These are phyloP conservation scores for Phortica variegata DNA, from an alignment of 1,140 invertebrate genomes.

Conservation along the genomic window DNA sequence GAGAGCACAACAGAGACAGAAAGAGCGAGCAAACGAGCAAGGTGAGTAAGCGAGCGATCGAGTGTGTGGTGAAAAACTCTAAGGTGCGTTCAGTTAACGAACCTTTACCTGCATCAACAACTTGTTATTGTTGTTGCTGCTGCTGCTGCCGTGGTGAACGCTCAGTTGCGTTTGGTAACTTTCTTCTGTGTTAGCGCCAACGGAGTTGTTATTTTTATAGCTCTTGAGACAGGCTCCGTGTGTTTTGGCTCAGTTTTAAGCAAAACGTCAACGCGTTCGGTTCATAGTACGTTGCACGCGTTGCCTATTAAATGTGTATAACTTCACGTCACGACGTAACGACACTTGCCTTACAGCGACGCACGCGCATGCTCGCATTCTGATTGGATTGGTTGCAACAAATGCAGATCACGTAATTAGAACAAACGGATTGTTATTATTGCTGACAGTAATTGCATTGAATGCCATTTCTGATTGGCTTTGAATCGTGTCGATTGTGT, in stretches of 20 bases:
- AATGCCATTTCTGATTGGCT: slow-evolving; percentile 32
- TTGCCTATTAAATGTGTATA: too few relatives aligned
- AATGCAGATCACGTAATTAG: slow-evolving; percentile 46
- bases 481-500: slow-evolving; percentile 11
- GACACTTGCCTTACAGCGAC: too few relatives aligned
- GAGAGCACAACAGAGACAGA: not conserved
- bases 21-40: slow-evolving; percentile 5
- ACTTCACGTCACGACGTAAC: too few relatives aligned
- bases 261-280: slow-evolving; percentile 32
- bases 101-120: slow-evolving; percentile 41
- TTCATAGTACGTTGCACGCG: slow-evolving; percentile 8
- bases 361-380: slow-evolving; percentile 3
- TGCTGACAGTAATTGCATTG: slow-evolving; percentile 41
- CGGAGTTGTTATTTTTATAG: too few relatives aligned
- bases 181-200: too few relatives aligned
- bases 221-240: too few relatives aligned
- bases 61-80: slow-evolving; percentile 18
- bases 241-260: slow-evolving; percentile 23
- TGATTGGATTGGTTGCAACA: slow-evolving; percentile 24
- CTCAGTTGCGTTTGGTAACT: too few relatives aligned
- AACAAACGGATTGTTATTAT: slow-evolving; percentile 39
- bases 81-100: slow-evolving; percentile 30
- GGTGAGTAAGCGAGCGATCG: slow-evolving; percentile 2
- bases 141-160: not conserved
- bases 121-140: slow-evolving; percentile 11